Percentiles rank a stretch among this genome's conserved stretches.
phyloP scores from a whole-genome alignment of 2,113 vertebrate genomes.

The Silurus glanis region DNA sequence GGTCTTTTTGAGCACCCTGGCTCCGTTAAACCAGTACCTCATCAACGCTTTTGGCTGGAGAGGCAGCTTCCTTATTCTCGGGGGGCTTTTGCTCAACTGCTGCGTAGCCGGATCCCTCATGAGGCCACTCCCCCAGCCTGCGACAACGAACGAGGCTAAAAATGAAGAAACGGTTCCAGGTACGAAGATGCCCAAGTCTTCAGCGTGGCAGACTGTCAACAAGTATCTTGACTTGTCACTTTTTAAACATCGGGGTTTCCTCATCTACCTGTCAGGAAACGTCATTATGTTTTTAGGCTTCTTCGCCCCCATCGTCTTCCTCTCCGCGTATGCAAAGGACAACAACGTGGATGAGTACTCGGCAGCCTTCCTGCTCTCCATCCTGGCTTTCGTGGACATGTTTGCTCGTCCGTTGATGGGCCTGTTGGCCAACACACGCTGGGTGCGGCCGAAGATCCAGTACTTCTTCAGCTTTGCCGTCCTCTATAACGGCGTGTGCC shows the following conservation, averaged over 20 bases:
- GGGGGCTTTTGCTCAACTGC: slow-evolving; percentile 87
- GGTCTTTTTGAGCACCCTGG: slow-evolving; percentile 92
- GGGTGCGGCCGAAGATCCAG: slow-evolving; percentile 88
- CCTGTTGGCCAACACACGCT: slow-evolving; percentile 85
- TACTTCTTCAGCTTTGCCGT: slow-evolving; percentile 94
- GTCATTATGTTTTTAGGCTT: slow-evolving; percentile 96
- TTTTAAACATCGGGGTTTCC: slow-evolving; percentile 93
- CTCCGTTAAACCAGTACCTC: slow-evolving; percentile 94
- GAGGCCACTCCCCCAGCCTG: slow-evolving; percentile 79
- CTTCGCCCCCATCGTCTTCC: slow-evolving; percentile 93
- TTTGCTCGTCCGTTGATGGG: slow-evolving; percentile 89
- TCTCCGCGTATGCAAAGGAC: slow-evolving; percentile 91
- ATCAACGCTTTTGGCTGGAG: slow-evolving; percentile 93
- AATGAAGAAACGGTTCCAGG: slow-evolving; percentile 68
- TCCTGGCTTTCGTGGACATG: slow-evolving; percentile 96
- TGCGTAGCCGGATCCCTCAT: slow-evolving; percentile 93
- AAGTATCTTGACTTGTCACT: slow-evolving; percentile 89
- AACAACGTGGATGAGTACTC: slow-evolving; percentile 92
- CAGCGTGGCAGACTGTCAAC: slow-evolving; percentile 77
- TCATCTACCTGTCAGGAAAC: slow-evolving; percentile 95
- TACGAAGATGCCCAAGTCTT: slow-evolving; percentile 64
- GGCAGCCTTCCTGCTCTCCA: slow-evolving; percentile 88
- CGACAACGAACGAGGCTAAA: slow-evolving; percentile 52
- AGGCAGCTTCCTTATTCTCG: slow-evolving; percentile 94
- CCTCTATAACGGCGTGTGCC: slow-evolving; percentile 89